Evolutionary conservation across 1,140 invertebrate genomes (phyloP), one percentile per base, ranked within the genome.

Genomic region (Ceratosolen fusciceps): DNA sequence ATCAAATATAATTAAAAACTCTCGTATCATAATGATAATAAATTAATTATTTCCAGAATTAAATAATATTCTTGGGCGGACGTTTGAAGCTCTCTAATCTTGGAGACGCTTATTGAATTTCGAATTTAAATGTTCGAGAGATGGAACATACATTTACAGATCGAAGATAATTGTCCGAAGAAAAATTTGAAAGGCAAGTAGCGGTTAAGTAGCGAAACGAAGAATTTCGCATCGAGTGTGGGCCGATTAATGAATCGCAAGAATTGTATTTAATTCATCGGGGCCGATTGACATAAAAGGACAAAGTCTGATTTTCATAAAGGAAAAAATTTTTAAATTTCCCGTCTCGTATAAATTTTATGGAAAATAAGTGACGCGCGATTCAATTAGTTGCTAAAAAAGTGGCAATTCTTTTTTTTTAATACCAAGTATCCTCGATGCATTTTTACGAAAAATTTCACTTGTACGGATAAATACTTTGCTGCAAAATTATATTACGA

Each of bases 261-360:
- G 31, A 34, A 43, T 43, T 24, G n/a, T 12, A 29, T 21, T 26
- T 60, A 43, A 75, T 75, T 75, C 29, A 29, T 1, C 14, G 9
- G 29, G 19, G 67, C n/a, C n/a, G 43, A 34, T 0, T 37, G 14
- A 60, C 24, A 52, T 4, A 37, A 34, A 56, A 37, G 29, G 29
- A 60, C 60, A 34, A 34, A 65, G 60, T 0, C 65, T 52, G 26
- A 65, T 74, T 39, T 75, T 16, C n/a, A 60, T 31, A 29, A 16
- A n/a, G 29, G 54, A 43, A 62, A 58, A 31, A 31, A 47, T 74
- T 21, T 56, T 73, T 37, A 31, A 74, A 56, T 74, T 74, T 74
- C 56, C n/a, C n/a, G 29, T 43, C 26, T 26, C 29, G 43, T 71
- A 12, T n/a, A 31, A 52, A 34, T 56, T 73, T 54, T 56, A 39